phyloP scores from a whole-genome alignment of 2,888 invertebrate species.

The Pollenia angustigena region DNA sequence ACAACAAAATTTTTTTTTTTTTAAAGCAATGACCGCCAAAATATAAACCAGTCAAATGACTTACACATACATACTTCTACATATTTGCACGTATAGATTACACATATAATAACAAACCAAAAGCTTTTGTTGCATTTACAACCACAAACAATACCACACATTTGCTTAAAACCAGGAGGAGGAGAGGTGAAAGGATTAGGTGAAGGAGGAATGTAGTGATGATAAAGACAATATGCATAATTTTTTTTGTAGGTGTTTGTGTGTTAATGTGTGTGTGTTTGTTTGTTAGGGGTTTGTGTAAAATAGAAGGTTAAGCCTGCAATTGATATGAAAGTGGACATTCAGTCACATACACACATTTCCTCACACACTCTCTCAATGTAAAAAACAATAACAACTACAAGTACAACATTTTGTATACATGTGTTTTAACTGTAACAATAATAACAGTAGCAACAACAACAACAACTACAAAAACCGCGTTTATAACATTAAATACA shows the following conservation, averaged over 20 bases:
- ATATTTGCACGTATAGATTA: not conserved
- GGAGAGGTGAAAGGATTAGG: constrained; percentile 8
- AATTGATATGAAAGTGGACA: constrained; percentile 75
- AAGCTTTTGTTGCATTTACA: constrained; percentile 71
- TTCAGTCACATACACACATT: constrained; percentile 53
- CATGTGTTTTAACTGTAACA: constrained; percentile 63
- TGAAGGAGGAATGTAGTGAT: constrained; percentile 32
- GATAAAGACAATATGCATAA: constrained; percentile 70
- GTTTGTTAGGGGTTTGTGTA: constrained; percentile 22
- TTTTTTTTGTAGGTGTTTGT: constrained; percentile 11
- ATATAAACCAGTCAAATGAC: constrained; percentile 71
- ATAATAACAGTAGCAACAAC: constrained; percentile 50
- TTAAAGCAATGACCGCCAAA: constrained; percentile 74
- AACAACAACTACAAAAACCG: constrained; percentile 40
- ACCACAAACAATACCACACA: constrained; percentile 72
- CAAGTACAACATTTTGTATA: constrained; percentile 65
- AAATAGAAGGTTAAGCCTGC: constrained; percentile 73
- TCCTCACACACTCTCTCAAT: not conserved
- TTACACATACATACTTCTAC: constrained; percentile 19
- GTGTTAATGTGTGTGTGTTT: constrained; percentile 21
- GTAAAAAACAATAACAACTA: constrained; percentile 51
- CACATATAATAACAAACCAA: constrained; percentile 66
- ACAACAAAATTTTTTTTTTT: constrained; percentile 36
- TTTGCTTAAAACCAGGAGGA: constrained; percentile 23
- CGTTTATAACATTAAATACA: constrained; percentile 70